Evolutionary conservation across 2,888 invertebrate genomes (phyloP).

Genomic region (Chelonus formosanus): DNA sequence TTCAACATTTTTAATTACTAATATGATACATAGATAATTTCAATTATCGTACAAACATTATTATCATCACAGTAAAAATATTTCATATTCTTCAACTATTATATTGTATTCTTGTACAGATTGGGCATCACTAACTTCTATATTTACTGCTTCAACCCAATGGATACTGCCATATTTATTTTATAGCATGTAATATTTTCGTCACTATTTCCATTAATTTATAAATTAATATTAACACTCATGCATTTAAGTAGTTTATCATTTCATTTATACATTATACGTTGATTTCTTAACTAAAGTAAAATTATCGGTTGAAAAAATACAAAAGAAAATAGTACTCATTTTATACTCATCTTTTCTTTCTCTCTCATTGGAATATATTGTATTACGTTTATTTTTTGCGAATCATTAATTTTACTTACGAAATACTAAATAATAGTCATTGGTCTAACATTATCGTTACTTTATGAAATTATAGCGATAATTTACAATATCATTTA

Average conservation of each 20-base stretch:
- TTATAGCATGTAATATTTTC: constrained; percentile 8
- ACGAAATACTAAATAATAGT: too few species aligned
- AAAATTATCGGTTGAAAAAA: too few species aligned
- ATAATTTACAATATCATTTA: too few species aligned
- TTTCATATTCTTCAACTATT: constrained; percentile 46
- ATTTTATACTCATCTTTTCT: too few species aligned
- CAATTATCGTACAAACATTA: constrained; percentile 64
- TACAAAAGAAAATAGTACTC: too few species aligned
- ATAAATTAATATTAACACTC: background rate
- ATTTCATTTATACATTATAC: background rate
- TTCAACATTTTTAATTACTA: constrained; percentile 48
- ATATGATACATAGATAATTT: constrained; percentile 58
- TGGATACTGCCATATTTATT: constrained; percentile 37
- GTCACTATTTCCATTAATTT: background rate
- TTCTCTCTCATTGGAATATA: too few species aligned
- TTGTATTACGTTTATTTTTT: too few species aligned
- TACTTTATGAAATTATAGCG: too few species aligned
- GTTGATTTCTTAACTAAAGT: background rate
- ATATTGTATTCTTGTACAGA: constrained; percentile 49
- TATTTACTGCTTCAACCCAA: constrained; percentile 32
- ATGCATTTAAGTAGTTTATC: background rate
- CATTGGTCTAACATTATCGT: too few species aligned
- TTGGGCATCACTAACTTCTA: constrained; percentile 29
- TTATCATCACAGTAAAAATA: constrained; percentile 65
- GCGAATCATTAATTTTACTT: too few species aligned